Percentiles rank a stretch among this genome's conserved stretches.
Conservation (phyloP, 2,888 invertebrate genomes). For the Onthophagus sagittarius region DNA sequence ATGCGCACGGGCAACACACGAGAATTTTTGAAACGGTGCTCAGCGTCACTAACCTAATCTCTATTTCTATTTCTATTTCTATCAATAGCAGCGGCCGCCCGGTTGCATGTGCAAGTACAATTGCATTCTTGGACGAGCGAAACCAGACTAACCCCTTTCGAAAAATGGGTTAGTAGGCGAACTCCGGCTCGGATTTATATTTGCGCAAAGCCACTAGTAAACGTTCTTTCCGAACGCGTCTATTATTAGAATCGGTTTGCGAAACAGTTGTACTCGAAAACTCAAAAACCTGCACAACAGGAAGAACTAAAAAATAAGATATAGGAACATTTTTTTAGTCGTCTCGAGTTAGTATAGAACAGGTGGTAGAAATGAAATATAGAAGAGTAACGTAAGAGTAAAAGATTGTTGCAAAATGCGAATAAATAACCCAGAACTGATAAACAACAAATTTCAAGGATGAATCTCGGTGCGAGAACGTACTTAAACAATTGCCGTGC, state of each 20-base stretch:
- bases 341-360: not conserved
- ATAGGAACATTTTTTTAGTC: too few species aligned
- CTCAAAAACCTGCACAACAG: not conserved
- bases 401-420: not conserved
- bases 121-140: not conserved
- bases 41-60: not conserved
- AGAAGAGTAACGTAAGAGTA: not conserved
- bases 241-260: not conserved
- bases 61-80: not conserved
- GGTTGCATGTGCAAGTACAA: not conserved
- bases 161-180: not conserved
- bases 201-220: not conserved
- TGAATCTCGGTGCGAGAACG: conserved; percentile 35
- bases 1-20: not conserved
- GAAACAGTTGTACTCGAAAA: not conserved
- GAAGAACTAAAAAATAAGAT: not conserved
- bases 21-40: not conserved
- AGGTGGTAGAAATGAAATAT: not conserved
- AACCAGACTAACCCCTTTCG: not conserved
- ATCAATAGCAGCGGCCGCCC: not conserved
- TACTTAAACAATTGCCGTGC: conserved; percentile 37
- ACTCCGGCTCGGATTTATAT: not conserved
- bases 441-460: conserved; percentile 37
- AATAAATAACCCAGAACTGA: not conserved
- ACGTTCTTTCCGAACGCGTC: not conserved